Conservation (phyloP, 1,140 invertebrate genomes). For the Apis dorsata region DNA sequence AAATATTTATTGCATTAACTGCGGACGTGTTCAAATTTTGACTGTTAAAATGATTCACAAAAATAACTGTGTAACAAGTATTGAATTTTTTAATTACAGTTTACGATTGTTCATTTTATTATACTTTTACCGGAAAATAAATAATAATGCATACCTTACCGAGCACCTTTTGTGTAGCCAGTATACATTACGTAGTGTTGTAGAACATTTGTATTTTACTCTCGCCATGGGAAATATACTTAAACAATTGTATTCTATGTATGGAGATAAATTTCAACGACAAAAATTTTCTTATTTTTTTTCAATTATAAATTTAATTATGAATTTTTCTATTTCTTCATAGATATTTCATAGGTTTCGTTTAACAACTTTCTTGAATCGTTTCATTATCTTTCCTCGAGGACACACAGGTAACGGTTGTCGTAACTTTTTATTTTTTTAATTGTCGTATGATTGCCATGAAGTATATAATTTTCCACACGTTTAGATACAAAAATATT, state of each 20-base stretch:
- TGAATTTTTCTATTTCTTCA: background rate
- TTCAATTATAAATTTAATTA: background rate
- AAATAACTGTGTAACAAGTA: background rate
- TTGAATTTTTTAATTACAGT: background rate
- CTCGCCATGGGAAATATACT: background rate
- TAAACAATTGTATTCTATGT: background rate
- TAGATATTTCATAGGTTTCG: background rate
- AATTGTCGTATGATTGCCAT: background rate
- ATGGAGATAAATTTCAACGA: background rate
- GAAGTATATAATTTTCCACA: conserved; percentile 6
- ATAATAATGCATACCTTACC: background rate
- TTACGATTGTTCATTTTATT: background rate
- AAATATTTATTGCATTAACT: background rate
- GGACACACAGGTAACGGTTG: background rate
- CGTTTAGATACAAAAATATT: conserved; percentile 21
- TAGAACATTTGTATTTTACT: conserved; percentile 2
- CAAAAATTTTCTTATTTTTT: conserved; percentile 7
- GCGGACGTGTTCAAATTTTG: conserved; percentile 19
- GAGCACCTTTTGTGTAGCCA: background rate
- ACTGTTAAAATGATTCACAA: background rate
- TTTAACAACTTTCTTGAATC: background rate
- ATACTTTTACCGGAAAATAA: background rate
- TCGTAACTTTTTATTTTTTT: background rate
- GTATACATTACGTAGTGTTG: background rate
- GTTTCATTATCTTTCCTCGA: background rate